Conservation (phyloP, 92 coral and sea anemone genomes). For the Micromussa lordhowensis region DNA sequence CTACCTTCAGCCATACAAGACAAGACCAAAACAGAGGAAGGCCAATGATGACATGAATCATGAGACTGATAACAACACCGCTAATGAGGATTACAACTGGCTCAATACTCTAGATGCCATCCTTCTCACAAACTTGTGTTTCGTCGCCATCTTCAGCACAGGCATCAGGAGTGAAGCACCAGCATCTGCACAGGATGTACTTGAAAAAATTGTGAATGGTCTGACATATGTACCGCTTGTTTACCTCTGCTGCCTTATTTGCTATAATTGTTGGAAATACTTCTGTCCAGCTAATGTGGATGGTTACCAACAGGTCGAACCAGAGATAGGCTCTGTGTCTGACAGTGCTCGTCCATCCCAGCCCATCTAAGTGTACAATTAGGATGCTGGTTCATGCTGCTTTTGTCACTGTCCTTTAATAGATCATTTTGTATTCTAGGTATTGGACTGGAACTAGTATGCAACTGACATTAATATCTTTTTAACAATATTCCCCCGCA, state of each 20-base stretch:
- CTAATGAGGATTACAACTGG: slow-evolving; percentile 63
- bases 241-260: slow-evolving; percentile 58
- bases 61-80: background rate
- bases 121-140: slow-evolving; percentile 78
- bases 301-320: background rate
- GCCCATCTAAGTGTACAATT: background rate
- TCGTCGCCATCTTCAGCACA: slow-evolving; percentile 75
- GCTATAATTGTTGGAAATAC: slow-evolving; percentile 29
- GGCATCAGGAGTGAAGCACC: slow-evolving; percentile 62
- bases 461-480: too few relatives aligned
- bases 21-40: too few relatives aligned
- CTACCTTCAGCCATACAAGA: slow-evolving; percentile 82
- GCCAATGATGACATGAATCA: too few relatives aligned
- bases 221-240: slow-evolving; percentile 82
- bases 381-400: background rate
- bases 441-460: too few relatives aligned
- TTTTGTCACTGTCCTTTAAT: background rate
- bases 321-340: slow-evolving; percentile 1
- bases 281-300: slow-evolving; percentile 22
- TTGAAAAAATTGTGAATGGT: slow-evolving; percentile 52
- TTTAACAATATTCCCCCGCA: too few relatives aligned
- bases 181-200: slow-evolving; percentile 11
- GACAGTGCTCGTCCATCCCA: background rate
- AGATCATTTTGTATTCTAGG: too few relatives aligned
- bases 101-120: slow-evolving; percentile 87